Evolutionary conservation across 2,797 vertebrate genomes (phyloP).

Genomic region (Allobates femoralis): DNA sequence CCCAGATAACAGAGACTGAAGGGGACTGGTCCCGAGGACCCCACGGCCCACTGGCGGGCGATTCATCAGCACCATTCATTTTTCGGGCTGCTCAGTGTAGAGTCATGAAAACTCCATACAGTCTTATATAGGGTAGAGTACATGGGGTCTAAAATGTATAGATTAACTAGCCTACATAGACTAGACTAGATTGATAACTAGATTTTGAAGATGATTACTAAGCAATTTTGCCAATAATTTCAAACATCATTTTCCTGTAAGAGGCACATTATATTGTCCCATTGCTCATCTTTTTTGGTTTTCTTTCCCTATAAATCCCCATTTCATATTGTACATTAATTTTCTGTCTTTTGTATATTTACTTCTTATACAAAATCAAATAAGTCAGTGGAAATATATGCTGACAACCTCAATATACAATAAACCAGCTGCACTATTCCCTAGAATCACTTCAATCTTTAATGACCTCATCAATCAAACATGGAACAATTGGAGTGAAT

Average conservation of each 20-base stretch:
- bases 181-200: background rate
- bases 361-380: constrained; percentile 21
- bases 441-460: constrained; percentile 29
- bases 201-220: background rate
- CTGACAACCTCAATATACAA: constrained; percentile 20
- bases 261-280: background rate
- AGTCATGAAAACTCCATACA: too few species aligned
- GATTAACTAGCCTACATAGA: too few species aligned
- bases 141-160: background rate
- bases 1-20: too few species aligned
- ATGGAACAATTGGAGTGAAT: constrained; percentile 18
- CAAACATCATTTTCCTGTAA: background rate
- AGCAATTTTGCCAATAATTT: background rate
- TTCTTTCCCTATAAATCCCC: background rate
- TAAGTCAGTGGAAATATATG: constrained; percentile 12
- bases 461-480: constrained; percentile 44
- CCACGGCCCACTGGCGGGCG: too few species aligned
- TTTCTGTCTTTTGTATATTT: background rate
- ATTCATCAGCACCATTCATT: too few species aligned
- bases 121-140: too few species aligned
- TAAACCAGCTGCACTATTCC: constrained; percentile 23
- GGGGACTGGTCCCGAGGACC: too few species aligned
- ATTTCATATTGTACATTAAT: background rate
- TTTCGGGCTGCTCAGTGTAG: too few species aligned
- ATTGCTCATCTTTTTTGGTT: background rate